phyloP scores from a whole-genome alignment of 2,888 invertebrate genomes.

The Spicauda simplicius region DNA sequence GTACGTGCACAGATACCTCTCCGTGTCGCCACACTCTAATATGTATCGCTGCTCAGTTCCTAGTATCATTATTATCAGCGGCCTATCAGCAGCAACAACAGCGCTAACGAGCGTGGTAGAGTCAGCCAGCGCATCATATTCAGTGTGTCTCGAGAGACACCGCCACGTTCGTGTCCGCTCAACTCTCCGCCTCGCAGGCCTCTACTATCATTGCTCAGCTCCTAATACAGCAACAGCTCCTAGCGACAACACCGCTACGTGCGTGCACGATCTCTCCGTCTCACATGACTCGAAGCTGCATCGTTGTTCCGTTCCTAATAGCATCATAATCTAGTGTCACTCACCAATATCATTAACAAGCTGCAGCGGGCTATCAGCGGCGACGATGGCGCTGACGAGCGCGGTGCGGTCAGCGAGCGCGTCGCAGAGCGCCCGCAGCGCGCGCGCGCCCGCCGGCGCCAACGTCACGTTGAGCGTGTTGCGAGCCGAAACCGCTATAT shows the following conservation, averaged over 20 bases:
- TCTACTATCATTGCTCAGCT: too few relatives aligned
- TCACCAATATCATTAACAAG: slow-evolving; percentile 87
- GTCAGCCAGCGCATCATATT: slow-evolving; percentile 58
- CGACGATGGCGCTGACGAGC: slow-evolving; percentile 66
- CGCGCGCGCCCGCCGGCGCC: slow-evolving; percentile 87
- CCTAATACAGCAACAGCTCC: too few relatives aligned
- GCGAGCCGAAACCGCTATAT: slow-evolving; percentile 88
- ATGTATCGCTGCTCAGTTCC: slow-evolving; percentile 77
- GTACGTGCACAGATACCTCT: slow-evolving; percentile 82
- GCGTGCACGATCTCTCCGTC: too few relatives aligned
- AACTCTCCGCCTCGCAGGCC: too few relatives aligned
- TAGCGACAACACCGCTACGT: too few relatives aligned
- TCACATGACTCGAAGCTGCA: too few relatives aligned
- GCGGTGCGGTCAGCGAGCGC: slow-evolving; percentile 65
- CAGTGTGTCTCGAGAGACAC: too few relatives aligned
- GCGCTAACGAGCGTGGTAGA: slow-evolving; percentile 69
- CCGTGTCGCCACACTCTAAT: slow-evolving; percentile 80
- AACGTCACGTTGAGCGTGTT: slow-evolving; percentile 88
- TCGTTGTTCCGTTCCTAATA: too few relatives aligned
- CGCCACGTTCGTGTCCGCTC: too few relatives aligned
- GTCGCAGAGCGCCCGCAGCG: slow-evolving; percentile 69
- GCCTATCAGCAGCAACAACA: slow-evolving; percentile 59
- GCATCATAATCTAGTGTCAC: too few relatives aligned
- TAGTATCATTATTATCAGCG: too few relatives aligned
- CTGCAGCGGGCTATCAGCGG: slow-evolving; percentile 58